Percentiles rank a stretch among this genome's conserved stretches.
Evolutionary conservation across 2,797 vertebrate species (phyloP).

Genomic region (Momotus momota): DNA sequence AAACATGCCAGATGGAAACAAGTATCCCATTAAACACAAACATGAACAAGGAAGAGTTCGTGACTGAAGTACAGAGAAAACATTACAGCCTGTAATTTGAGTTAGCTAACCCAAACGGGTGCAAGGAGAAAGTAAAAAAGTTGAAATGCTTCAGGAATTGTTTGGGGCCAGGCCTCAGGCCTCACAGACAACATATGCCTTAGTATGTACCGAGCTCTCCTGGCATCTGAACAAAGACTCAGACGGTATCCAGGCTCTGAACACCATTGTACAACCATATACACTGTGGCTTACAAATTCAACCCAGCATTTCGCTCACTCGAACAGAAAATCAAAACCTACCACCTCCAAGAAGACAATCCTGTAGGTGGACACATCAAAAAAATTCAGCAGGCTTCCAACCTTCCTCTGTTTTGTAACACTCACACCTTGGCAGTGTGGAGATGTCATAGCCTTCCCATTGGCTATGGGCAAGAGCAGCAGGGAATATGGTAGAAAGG

Average conservation of each 20-base stretch:
- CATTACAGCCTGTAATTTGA: background rate
- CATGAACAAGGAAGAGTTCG: background rate
- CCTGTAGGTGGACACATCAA: too few relatives aligned
- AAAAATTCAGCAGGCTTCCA: background rate
- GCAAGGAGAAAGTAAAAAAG: background rate
- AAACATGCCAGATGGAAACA: background rate
- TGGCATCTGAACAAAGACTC: background rate
- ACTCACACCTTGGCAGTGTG: background rate
- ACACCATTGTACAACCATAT: background rate
- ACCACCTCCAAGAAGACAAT: background rate
- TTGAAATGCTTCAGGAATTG: background rate
- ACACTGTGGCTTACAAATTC: background rate
- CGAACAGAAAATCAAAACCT: background rate
- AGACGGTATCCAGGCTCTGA: background rate
- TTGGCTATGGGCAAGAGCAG: rapidly evolving
- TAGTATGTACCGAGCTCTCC: background rate
- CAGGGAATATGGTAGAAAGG: background rate
- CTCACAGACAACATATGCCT: rapidly evolving
- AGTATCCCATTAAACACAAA: background rate
- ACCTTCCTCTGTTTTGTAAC: background rate
- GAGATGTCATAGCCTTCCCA: background rate
- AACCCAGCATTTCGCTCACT: background rate
- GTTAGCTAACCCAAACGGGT: background rate
- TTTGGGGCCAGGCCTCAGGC: background rate
- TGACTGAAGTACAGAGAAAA: background rate